A percentile compares a stretch with the other conserved stretches of the same genome.
Conservation (phyloP, 2,797 vertebrate species). For the Leptodactylus fallax region DNA sequence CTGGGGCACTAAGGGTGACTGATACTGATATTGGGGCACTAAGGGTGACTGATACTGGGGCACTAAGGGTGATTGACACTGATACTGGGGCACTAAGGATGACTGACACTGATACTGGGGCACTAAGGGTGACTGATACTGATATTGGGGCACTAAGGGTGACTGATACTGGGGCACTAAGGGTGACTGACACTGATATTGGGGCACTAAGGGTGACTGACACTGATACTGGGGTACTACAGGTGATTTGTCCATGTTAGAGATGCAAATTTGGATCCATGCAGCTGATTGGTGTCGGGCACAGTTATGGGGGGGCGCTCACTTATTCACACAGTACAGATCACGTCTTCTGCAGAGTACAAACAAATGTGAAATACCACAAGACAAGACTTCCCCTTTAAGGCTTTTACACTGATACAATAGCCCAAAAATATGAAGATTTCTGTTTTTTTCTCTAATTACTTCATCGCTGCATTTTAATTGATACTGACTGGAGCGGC, state of each 20-base stretch:
- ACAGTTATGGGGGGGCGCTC: neutral
- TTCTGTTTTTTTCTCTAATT: neutral
- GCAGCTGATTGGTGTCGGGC: neutral
- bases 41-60: too few relatives aligned
- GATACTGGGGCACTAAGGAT: neutral
- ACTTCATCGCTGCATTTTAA: conserved; percentile 13
- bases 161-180: neutral
- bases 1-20: neutral
- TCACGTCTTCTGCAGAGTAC: neutral
- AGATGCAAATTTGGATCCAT: neutral
- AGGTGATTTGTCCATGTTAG: neutral
- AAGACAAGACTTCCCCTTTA: too few relatives aligned
- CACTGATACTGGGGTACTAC: neutral
- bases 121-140: neutral
- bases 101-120: neutral
- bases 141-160: neutral
- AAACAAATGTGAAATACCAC: neutral
- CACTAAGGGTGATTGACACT: neutral
- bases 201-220: neutral
- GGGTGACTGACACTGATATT: neutral
- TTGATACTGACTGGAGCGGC: neutral
- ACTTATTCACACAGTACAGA: neutral
- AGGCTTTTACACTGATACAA: neutral
- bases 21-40: neutral
- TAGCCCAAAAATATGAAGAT: neutral